These are phyloP conservation scores for Leptopterna dolabrata DNA, from an alignment of 2,888 invertebrate species.

Conservation along the genomic window DNA sequence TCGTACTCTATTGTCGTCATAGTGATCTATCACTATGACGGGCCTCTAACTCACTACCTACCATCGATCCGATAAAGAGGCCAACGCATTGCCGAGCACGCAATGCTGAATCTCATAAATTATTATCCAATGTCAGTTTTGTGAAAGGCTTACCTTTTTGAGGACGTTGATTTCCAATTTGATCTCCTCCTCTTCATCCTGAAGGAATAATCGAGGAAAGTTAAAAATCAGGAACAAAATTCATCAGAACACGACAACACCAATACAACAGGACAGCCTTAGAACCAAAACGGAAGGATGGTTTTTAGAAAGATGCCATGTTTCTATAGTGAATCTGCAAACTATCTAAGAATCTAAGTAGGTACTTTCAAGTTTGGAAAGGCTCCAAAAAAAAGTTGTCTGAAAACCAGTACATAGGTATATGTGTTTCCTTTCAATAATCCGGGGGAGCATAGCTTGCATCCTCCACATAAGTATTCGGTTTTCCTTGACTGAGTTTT, in stretches of 20 bases:
- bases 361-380: too few species aligned
- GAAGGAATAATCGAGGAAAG: slow-evolving; percentile 63
- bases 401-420: too few species aligned
- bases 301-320: too few species aligned
- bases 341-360: too few species aligned
- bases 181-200: slow-evolving; percentile 99
- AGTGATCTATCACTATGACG: background rate
- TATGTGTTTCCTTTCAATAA: too few species aligned
- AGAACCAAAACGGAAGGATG: background rate
- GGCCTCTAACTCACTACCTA: background rate
- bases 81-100: background rate
- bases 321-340: too few species aligned
- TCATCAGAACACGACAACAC: too few species aligned
- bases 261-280: background rate
- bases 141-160: slow-evolving; percentile 76
- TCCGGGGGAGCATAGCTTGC: too few species aligned
- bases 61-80: background rate
- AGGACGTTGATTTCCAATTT: slow-evolving; percentile 99
- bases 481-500: too few species aligned
- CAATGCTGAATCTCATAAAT: background rate
- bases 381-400: too few species aligned
- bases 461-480: too few species aligned
- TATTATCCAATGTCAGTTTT: background rate
- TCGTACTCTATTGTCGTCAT: background rate
- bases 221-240: too few species aligned